Percentiles rank a stretch among this genome's conserved stretches.
Conservation (phyloP, 1,140 invertebrate genomes). For the Zaprionus ornatus region DNA sequence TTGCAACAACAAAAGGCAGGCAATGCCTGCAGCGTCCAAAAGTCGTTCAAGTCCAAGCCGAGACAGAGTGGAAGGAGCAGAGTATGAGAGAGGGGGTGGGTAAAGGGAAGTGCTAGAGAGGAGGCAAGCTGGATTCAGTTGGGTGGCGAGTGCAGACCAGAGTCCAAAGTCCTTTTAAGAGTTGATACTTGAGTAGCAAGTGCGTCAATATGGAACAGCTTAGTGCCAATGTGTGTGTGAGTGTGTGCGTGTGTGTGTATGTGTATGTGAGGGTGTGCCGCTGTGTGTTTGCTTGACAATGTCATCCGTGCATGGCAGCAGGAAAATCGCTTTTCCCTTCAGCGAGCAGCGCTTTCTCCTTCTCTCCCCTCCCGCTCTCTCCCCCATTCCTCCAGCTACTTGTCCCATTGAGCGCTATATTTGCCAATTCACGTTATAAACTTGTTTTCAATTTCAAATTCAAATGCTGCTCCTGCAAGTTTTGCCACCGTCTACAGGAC, state of each 20-base stretch:
- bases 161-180: conserved; percentile 54
- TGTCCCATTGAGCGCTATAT: conserved; percentile 42
- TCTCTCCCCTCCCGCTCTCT: too few species aligned
- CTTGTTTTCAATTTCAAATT: conserved; percentile 73
- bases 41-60: conserved; percentile 53
- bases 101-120: neutral
- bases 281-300: conserved; percentile 45
- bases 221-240: conserved; percentile 7
- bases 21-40: conserved; percentile 33
- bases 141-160: neutral
- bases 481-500: conserved; percentile 30
- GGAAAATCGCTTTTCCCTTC: conserved; percentile 23
- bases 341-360: neutral
- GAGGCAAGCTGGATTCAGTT: neutral
- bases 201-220: conserved; percentile 53
- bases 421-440: conserved; percentile 70
- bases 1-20: conserved; percentile 43
- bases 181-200: conserved; percentile 58
- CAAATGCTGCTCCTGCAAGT: conserved; percentile 53
- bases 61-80: neutral
- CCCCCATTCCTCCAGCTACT: neutral
- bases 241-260: conserved; percentile 1
- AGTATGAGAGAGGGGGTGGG: neutral
- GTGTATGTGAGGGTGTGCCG: neutral
- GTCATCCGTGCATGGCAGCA: conserved; percentile 55